Evolutionary conservation across 30 jellyfish, hydroid and myxozoan species (phyloP).

Genomic region (Turritopsis rubra): DNA sequence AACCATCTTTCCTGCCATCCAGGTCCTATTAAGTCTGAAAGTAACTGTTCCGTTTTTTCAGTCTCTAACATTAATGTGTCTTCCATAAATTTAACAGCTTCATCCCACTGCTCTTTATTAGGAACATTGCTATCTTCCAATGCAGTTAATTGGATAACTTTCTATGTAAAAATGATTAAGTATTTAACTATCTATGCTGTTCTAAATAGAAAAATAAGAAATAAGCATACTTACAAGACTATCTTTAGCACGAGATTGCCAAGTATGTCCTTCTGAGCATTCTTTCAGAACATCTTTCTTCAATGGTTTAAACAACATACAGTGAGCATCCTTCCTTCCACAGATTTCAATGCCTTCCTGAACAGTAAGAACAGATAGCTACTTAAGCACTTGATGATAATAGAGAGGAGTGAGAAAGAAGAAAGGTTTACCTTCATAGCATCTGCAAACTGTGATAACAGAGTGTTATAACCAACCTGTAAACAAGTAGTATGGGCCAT

Average conservation of each 20-base stretch:
- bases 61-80: slow-evolving; percentile 47
- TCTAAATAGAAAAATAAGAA: not conserved
- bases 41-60: slow-evolving; percentile 36
- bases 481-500: not conserved
- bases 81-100: slow-evolving; percentile 84
- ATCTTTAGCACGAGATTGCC: slow-evolving; percentile 92
- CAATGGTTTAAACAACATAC: slow-evolving; percentile 47
- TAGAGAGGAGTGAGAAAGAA: not conserved
- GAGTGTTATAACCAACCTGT: slow-evolving; percentile 86
- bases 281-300: slow-evolving; percentile 65
- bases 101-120: slow-evolving; percentile 90
- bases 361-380: not conserved
- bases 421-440: slow-evolving; percentile 73
- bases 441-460: slow-evolving; percentile 61
- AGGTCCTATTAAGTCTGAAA: slow-evolving; percentile 65
- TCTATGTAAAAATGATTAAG: slow-evolving; percentile 21
- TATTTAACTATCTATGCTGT: not conserved
- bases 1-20: slow-evolving; percentile 94
- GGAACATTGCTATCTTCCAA: slow-evolving; percentile 92
- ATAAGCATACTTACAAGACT: slow-evolving; percentile 50
- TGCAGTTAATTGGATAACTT: slow-evolving; percentile 86
- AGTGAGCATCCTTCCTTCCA: slow-evolving; percentile 86
- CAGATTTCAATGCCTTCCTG: slow-evolving; percentile 94
- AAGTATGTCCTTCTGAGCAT: slow-evolving; percentile 60
- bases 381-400: not conserved